Percentiles rank a stretch among this genome's conserved stretches.
Evolutionary conservation across 2,113 vertebrate genomes (phyloP).

Genomic region (Meleagris gallopavo): DNA sequence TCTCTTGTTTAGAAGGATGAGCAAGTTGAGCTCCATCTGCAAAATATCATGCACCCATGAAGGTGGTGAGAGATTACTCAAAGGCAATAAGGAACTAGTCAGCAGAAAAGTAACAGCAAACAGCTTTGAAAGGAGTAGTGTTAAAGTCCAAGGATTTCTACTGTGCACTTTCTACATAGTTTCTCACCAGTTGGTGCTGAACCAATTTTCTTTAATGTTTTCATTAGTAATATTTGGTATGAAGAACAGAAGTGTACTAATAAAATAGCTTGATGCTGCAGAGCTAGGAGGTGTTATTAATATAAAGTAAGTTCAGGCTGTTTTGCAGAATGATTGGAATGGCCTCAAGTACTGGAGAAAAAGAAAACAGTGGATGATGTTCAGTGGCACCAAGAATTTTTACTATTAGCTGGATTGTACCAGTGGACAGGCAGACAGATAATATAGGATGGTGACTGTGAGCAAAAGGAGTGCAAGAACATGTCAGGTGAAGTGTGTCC

Average conservation of each 20-base stretch:
- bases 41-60: slow-evolving; percentile 63
- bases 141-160: slow-evolving; percentile 57
- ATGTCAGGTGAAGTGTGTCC: neutral
- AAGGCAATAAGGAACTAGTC: slow-evolving; percentile 62
- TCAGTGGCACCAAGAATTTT: neutral
- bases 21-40: slow-evolving; percentile 29
- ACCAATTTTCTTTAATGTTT: slow-evolving; percentile 29
- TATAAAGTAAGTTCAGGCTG: neutral
- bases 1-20: slow-evolving; percentile 40
- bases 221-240: slow-evolving; percentile 1
- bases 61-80: slow-evolving; percentile 64
- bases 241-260: neutral
- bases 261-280: neutral
- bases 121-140: slow-evolving; percentile 24
- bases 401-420: neutral
- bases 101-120: slow-evolving; percentile 51
- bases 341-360: neutral
- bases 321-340: slow-evolving; percentile 8
- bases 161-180: slow-evolving; percentile 21
- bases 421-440: neutral
- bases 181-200: slow-evolving; percentile 31
- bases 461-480: neutral
- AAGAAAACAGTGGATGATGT: neutral
- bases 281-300: neutral
- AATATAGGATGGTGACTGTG: neutral